Evolutionary conservation across 2,888 invertebrate genomes (phyloP).

Genomic region (Apoda limacodes): DNA sequence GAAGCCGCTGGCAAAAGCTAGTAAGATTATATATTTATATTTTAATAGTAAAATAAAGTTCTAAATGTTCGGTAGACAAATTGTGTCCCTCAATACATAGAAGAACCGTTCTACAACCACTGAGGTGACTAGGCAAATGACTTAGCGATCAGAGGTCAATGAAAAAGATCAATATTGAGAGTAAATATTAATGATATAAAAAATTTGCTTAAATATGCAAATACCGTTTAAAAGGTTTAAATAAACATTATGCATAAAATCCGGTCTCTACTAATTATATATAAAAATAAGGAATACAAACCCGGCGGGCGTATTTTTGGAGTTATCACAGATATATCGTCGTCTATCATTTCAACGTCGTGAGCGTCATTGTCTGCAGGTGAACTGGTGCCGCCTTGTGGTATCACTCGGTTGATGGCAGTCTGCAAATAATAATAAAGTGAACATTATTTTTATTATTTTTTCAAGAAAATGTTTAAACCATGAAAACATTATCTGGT

Average conservation of each 20-base stretch:
- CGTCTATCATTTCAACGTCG: constrained; percentile 79
- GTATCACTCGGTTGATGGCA: constrained; percentile 76
- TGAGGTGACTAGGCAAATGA: too few species aligned
- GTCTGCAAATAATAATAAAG: constrained; percentile 32
- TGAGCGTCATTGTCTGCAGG: constrained; percentile 54
- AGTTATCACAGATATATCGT: constrained; percentile 70
- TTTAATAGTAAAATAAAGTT: too few species aligned
- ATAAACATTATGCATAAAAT: neutral
- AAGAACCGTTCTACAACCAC: too few species aligned
- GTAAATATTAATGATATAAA: neutral
- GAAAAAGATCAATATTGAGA: constrained; percentile 3
- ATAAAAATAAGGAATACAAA: constrained; percentile 23
- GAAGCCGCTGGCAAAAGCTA: too few species aligned
- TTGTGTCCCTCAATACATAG: too few species aligned
- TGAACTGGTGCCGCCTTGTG: constrained; percentile 62
- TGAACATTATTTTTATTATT: too few species aligned
- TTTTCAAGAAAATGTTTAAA: too few species aligned
- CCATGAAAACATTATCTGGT: too few species aligned
- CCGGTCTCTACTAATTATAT: constrained; percentile 2
- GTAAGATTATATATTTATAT: too few species aligned
- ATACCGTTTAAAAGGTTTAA: neutral
- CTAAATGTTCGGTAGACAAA: too few species aligned
- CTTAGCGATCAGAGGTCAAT: neutral
- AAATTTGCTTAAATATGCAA: too few species aligned
- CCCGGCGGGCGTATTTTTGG: constrained; percentile 70